A percentile compares a stretch with the other conserved stretches of the same genome.
Conservation (phyloP, 2,797 vertebrate species). For the Notoglanidium macrostoma region DNA sequence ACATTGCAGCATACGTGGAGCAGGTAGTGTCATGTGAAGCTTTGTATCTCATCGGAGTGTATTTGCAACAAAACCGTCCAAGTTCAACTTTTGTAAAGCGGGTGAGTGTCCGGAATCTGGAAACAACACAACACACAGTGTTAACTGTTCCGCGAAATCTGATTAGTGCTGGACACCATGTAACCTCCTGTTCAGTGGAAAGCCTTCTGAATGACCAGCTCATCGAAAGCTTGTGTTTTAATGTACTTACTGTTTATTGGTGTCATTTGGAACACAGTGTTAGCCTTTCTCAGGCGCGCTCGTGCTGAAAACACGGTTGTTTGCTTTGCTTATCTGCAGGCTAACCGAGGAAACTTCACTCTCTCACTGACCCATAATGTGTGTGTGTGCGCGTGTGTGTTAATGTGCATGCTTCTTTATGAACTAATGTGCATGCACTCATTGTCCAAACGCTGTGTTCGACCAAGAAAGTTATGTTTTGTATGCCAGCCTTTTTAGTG, state of each 20-base stretch:
- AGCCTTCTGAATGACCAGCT: not conserved
- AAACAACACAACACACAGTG: not conserved
- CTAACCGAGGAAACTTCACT: conserved; percentile 3
- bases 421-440: not conserved
- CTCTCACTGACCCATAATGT: not conserved
- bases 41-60: conserved; percentile 13
- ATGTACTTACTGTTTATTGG: not conserved
- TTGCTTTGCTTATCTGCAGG: conserved; percentile 52
- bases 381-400: not conserved
- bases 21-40: not conserved
- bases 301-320: conserved; percentile 21
- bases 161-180: conserved; percentile 15
- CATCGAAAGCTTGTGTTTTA: not conserved
- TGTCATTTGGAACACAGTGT: conserved; percentile 33
- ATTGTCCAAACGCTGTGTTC: not conserved
- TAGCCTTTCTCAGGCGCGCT: conserved; percentile 30
- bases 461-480: not conserved
- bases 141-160: not conserved
- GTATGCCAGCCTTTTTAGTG: not conserved
- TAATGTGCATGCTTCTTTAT: not conserved
- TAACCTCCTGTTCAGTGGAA: conserved; percentile 8
- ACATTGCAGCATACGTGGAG: not conserved
- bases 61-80: conserved; percentile 47
- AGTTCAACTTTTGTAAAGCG: conserved; percentile 53
- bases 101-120: conserved; percentile 52